A percentile compares a stretch with the other conserved stretches of the same genome.
Evolutionary conservation across 1,140 invertebrate species (phyloP).

Genomic region (Ceratina australensis): DNA sequence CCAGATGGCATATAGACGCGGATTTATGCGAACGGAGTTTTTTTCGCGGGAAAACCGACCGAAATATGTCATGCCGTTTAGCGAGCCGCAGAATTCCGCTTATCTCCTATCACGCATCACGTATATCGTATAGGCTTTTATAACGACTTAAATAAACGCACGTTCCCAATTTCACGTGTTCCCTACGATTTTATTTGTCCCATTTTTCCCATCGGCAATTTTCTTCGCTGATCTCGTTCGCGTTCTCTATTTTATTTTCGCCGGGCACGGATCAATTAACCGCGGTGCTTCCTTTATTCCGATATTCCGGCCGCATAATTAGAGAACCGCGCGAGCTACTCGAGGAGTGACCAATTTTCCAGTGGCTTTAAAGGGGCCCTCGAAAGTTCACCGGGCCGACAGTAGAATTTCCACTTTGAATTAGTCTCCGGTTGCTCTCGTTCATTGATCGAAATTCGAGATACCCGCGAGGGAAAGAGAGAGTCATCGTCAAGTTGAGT

Average conservation of each 20-base stretch:
- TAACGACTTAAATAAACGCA: too few relatives aligned
- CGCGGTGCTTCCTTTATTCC: slow-evolving; percentile 18
- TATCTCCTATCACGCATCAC: too few relatives aligned
- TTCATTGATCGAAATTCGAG: slow-evolving; percentile 29
- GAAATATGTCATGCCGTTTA: too few relatives aligned
- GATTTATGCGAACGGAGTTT: too few relatives aligned
- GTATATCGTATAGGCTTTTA: too few relatives aligned
- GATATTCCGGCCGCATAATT: slow-evolving; percentile 29
- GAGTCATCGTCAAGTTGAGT: not conserved
- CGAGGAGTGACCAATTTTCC: slow-evolving; percentile 24
- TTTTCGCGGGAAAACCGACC: too few relatives aligned
- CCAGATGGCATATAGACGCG: too few relatives aligned
- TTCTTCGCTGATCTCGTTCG: too few relatives aligned
- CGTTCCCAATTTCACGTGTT: too few relatives aligned
- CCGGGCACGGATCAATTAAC: slow-evolving; percentile 4
- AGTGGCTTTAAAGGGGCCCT: slow-evolving; percentile 24
- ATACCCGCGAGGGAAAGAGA: not conserved
- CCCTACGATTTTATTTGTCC: too few relatives aligned
- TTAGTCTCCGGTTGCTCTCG: slow-evolving; percentile 25
- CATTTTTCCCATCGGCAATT: too few relatives aligned
- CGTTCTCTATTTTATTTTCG: not conserved
- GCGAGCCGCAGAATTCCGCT: too few relatives aligned
- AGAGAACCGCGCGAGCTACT: slow-evolving; percentile 10
- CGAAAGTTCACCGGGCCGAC: slow-evolving; percentile 25
- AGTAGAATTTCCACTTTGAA: slow-evolving; percentile 37